Evolutionary conservation across 2,888 invertebrate species (phyloP).

Genomic region (Arrhopalites spinosus): DNA sequence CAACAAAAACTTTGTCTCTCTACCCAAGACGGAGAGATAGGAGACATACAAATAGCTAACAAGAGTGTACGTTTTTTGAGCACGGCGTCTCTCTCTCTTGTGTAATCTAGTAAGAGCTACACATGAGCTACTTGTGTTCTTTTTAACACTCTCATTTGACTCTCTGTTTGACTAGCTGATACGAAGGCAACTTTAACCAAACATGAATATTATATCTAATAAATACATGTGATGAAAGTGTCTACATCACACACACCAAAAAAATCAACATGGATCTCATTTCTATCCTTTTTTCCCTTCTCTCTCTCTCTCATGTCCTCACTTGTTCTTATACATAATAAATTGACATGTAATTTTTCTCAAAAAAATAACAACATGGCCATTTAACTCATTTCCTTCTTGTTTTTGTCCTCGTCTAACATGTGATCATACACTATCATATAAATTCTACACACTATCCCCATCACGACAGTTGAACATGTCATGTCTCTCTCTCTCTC

Average conservation of each 20-base stretch:
- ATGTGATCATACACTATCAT: not conserved
- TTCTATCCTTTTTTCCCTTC: not conserved
- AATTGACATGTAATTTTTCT: conserved; percentile 29
- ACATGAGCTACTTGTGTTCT: conserved; percentile 31
- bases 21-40: not conserved
- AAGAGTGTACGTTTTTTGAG: not conserved
- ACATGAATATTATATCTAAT: conserved; percentile 12
- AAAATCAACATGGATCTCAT: too few species aligned
- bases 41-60: not conserved
- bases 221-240: too few species aligned
- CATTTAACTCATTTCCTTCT: not conserved
- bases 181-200: too few species aligned
- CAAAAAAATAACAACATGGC: not conserved
- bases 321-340: conserved; percentile 5
- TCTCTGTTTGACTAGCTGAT: too few species aligned
- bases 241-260: too few species aligned
- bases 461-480: not conserved
- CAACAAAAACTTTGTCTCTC: too few species aligned
- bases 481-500: conserved; percentile 20
- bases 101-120: conserved; percentile 10
- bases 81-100: too few species aligned
- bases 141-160: conserved; percentile 22
- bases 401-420: too few species aligned
- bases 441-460: not conserved
- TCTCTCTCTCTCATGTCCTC: not conserved